These are phyloP conservation scores for Anoplopoma fimbria DNA, from an alignment of 2,113 vertebrate species.

Conservation along the genomic window DNA sequence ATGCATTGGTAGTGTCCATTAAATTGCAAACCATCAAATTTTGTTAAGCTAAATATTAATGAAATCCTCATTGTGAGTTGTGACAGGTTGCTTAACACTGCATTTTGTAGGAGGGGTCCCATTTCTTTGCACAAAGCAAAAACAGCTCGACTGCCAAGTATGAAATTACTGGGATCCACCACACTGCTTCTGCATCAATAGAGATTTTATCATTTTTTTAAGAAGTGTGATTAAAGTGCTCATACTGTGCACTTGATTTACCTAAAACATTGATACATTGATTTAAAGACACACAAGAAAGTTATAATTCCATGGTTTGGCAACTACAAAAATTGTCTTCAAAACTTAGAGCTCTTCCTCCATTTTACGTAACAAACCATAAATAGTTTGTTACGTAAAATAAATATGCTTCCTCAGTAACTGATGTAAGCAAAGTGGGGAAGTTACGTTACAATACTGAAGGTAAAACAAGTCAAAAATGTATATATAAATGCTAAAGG, in stretches of 20 bases:
- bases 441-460: background rate
- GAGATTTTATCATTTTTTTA: background rate
- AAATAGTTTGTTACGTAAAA: background rate
- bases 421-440: background rate
- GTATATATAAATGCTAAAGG: background rate
- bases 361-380: too few species aligned
- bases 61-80: background rate
- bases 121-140: background rate
- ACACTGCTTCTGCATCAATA: background rate
- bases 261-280: background rate
- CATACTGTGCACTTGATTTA: background rate
- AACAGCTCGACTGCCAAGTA: background rate
- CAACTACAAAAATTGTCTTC: background rate
- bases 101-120: background rate
- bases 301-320: background rate
- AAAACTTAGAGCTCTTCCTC: background rate
- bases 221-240: background rate
- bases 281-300: background rate
- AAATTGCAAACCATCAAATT: background rate
- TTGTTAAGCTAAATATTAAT: constrained; percentile 1
- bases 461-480: background rate
- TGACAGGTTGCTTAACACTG: background rate
- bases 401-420: background rate
- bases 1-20: constrained; percentile 8
- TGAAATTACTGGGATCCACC: background rate